A percentile compares a stretch with the other conserved stretches of the same genome.
These are phyloP conservation scores for Stichodactyla mertensii DNA, from an alignment of 64 coral and sea anemone genomes.

Conservation along the genomic window DNA sequence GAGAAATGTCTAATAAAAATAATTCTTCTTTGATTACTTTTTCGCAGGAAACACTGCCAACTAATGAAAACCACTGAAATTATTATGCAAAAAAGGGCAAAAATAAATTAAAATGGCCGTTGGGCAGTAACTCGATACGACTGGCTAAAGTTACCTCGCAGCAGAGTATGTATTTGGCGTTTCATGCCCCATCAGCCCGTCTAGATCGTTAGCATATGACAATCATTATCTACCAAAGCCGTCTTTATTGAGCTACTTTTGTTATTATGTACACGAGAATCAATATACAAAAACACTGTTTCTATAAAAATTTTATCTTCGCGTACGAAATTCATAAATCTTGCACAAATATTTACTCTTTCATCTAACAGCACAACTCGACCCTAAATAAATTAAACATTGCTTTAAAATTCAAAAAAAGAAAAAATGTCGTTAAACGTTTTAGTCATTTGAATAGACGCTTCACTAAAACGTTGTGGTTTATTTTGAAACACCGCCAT, in stretches of 20 bases:
- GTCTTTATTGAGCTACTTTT: background rate
- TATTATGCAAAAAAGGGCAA: too few species aligned
- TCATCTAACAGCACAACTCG: background rate
- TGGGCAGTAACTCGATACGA: too few species aligned
- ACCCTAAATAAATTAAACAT: background rate
- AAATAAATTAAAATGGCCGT: too few species aligned
- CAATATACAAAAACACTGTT: background rate
- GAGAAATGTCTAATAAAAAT: too few species aligned
- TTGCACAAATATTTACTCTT: background rate
- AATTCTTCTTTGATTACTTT: too few species aligned
- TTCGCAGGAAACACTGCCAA: too few species aligned
- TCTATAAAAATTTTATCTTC: background rate
- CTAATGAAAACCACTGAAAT: too few species aligned
- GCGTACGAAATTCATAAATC: background rate
- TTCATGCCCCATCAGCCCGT: too few species aligned
- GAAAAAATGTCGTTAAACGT: background rate
- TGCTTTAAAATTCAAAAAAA: background rate
- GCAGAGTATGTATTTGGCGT: too few species aligned
- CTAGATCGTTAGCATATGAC: too few species aligned
- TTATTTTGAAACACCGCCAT: background rate
- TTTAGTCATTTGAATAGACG: background rate
- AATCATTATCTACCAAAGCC: background rate
- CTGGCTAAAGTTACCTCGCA: too few species aligned
- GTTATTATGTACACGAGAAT: background rate
- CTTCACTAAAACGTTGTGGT: background rate